phyloP scores from a whole-genome alignment of 2,113 vertebrate species.

The Odontesthes bonariensis region DNA sequence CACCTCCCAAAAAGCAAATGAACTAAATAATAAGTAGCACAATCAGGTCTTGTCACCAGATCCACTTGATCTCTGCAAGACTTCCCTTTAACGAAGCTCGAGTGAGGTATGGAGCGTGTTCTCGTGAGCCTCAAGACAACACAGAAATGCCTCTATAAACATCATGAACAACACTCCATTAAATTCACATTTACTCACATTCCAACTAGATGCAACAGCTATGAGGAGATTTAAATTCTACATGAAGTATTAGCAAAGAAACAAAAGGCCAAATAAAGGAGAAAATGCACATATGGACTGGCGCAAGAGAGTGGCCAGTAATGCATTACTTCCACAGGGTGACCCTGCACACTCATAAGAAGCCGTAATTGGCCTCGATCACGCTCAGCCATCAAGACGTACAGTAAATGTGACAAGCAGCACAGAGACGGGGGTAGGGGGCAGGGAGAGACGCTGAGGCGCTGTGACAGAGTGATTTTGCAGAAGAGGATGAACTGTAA shows the following conservation, averaged over 20 bases:
- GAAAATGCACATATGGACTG: constrained; percentile 54
- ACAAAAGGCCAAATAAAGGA: background rate
- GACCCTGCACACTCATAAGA: constrained; percentile 62
- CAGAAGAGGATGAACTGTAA: constrained; percentile 74
- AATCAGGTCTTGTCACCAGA: constrained; percentile 34
- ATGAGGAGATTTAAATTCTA: constrained; percentile 44
- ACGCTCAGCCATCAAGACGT: constrained; percentile 65
- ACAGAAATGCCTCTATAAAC: constrained; percentile 6
- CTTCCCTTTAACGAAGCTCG: constrained; percentile 35
- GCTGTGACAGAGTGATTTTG: constrained; percentile 62
- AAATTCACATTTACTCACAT: constrained; percentile 53
- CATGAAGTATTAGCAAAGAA: constrained; percentile 38
- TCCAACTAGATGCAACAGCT: constrained; percentile 55
- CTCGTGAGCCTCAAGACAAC: constrained; percentile 4
- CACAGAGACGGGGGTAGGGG: background rate
- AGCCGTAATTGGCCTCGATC: constrained; percentile 68
- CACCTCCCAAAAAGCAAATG: constrained; percentile 22
- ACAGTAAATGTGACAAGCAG: constrained; percentile 66
- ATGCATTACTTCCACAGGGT: constrained; percentile 67
- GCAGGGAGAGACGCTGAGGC: constrained; percentile 45
- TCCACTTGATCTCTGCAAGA: constrained; percentile 17
- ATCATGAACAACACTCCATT: constrained; percentile 8
- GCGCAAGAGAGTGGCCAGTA: constrained; percentile 46
- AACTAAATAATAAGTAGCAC: constrained; percentile 8
- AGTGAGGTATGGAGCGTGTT: constrained; percentile 24